These are phyloP conservation scores for Fringilla coelebs DNA, from an alignment of 2,797 vertebrate genomes.

Conservation along the genomic window DNA sequence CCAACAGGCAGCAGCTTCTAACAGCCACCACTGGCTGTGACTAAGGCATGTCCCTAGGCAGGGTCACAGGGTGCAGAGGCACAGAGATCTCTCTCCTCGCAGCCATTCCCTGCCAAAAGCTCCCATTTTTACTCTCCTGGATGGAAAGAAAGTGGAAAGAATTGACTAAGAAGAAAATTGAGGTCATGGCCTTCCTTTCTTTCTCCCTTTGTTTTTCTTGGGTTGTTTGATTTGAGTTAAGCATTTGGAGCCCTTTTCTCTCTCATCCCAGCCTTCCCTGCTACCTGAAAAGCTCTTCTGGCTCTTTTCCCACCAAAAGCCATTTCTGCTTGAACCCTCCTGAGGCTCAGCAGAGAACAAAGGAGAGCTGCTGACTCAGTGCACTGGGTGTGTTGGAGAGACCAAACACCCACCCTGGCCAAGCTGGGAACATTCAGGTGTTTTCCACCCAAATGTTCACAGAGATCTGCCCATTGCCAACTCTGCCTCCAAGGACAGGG, in stretches of 20 bases:
- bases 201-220: slow-evolving; percentile 57
- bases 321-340: not conserved
- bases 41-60: not conserved
- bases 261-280: not conserved
- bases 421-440: not conserved
- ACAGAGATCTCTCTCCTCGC: not conserved
- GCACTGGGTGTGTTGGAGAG: not conserved
- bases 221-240: slow-evolving; percentile 41
- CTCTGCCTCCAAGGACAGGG: not conserved
- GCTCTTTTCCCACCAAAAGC: slow-evolving; percentile 12
- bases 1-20: not conserved
- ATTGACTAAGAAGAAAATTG: slow-evolving; percentile 66
- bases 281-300: not conserved
- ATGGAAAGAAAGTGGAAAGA: not conserved
- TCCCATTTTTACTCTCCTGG: not conserved
- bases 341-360: not conserved
- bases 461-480: not conserved
- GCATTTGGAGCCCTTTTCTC: not conserved
- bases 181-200: slow-evolving; percentile 39
- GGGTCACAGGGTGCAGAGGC: not conserved
- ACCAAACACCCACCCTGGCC: not conserved
- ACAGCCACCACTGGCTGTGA: not conserved
- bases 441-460: not conserved
- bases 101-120: not conserved
- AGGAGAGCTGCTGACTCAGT: not conserved